Conservation (phyloP, 2,113 vertebrate genomes). For the Circaetus cinerascens region DNA sequence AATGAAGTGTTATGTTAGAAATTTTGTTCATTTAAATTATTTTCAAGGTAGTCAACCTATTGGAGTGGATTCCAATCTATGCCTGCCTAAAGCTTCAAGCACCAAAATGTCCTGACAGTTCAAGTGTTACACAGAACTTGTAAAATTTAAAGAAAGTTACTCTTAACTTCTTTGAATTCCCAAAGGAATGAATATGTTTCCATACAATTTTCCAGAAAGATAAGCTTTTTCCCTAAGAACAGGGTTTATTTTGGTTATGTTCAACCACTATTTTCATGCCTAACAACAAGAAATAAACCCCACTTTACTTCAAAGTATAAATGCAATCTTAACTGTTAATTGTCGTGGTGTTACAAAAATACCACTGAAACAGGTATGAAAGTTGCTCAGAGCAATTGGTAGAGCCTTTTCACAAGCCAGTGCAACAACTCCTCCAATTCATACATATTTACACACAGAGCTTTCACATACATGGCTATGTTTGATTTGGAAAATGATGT, state of each 20-base stretch:
- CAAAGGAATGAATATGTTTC: not conserved
- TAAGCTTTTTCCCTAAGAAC: not conserved
- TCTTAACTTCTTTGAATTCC: not conserved
- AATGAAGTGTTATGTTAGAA: not conserved
- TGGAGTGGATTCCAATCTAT: not conserved
- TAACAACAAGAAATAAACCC: not conserved
- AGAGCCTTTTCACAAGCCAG: not conserved
- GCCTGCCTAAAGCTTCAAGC: not conserved
- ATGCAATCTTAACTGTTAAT: not conserved
- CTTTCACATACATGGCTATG: not conserved
- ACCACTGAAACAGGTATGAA: not conserved
- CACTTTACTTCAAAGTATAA: not conserved
- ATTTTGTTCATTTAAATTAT: not conserved
- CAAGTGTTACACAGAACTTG: not conserved
- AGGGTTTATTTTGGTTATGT: not conserved
- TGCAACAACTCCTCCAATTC: not conserved
- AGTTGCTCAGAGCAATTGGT: not conserved
- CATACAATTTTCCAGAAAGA: not conserved
- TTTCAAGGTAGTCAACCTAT: not conserved
- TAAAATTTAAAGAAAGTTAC: not conserved
- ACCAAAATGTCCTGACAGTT: not conserved
- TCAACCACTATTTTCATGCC: not conserved
- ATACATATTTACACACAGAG: not conserved
- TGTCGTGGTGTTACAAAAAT: not conserved
- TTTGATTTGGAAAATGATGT: not conserved